A percentile compares a stretch with the other conserved stretches of the same genome.
Conservation (phyloP, 2,888 invertebrate species). For the Fragum whitleyi region DNA sequence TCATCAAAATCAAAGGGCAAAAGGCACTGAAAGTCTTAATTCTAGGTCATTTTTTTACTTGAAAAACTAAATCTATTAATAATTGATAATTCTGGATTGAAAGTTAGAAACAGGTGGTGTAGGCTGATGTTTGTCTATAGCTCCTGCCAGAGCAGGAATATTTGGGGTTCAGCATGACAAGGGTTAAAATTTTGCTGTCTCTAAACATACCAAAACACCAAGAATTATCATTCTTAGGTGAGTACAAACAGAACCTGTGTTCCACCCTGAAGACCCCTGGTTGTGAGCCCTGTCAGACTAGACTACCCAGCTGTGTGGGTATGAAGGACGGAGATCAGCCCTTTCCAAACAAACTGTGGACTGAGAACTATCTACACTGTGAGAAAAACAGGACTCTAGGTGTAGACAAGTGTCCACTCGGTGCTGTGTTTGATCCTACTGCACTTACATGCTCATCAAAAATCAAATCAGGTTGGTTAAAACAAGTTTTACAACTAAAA, state of each 20-base stretch:
- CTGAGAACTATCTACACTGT: conserved; percentile 56
- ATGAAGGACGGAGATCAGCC: conserved; percentile 58
- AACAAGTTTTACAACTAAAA: neutral
- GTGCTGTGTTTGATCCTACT: conserved; percentile 56
- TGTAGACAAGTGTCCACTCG: conserved; percentile 56
- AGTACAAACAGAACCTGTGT: conserved; percentile 66
- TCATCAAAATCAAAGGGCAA: too few relatives aligned
- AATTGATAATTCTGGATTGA: too few relatives aligned
- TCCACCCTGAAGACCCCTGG: conserved; percentile 23
- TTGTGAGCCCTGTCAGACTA: conserved; percentile 60
- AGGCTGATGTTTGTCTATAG: too few relatives aligned
- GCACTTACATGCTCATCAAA: conserved; percentile 48
- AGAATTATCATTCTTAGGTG: too few relatives aligned
- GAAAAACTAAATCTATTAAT: too few relatives aligned
- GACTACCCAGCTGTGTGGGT: conserved; percentile 66
- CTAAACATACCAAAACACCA: too few relatives aligned
- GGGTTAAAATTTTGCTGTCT: too few relatives aligned
- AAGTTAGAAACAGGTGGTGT: too few relatives aligned
- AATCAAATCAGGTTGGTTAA: conserved; percentile 46
- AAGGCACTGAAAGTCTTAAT: too few relatives aligned
- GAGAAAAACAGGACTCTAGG: conserved; percentile 65
- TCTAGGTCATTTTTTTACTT: too few relatives aligned
- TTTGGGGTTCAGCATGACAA: too few relatives aligned
- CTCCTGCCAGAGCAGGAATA: too few relatives aligned
- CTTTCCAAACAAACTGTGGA: conserved; percentile 60